phyloP scores from a whole-genome alignment of 2,113 vertebrate species.

The Aegithalos caudatus region DNA sequence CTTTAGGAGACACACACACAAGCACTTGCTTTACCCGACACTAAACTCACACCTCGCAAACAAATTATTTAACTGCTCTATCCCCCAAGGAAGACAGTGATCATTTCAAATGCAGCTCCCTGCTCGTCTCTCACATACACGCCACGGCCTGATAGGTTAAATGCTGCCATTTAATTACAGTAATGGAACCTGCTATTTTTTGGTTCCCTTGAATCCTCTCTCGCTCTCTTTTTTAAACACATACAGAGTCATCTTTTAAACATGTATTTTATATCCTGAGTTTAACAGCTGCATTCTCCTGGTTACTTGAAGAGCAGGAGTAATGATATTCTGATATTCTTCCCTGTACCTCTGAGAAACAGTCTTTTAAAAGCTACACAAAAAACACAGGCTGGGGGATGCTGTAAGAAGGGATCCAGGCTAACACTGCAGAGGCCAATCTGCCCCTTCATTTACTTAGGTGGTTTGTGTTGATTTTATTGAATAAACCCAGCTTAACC shows the following conservation, averaged over 20 bases:
- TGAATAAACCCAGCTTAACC: neutral
- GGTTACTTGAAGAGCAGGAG: constrained; percentile 24
- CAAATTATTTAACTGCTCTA: constrained; percentile 77
- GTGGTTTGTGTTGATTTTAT: neutral
- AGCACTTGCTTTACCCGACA: constrained; percentile 5
- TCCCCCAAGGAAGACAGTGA: constrained; percentile 67
- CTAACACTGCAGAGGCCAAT: neutral
- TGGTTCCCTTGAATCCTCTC: constrained; percentile 72
- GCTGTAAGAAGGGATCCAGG: neutral
- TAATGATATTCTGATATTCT: neutral
- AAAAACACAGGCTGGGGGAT: neutral
- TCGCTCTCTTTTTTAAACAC: constrained; percentile 62
- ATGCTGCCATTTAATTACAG: constrained; percentile 74
- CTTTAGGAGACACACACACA: neutral
- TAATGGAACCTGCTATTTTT: constrained; percentile 77
- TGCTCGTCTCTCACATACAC: constrained; percentile 70
- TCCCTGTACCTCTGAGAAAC: neutral
- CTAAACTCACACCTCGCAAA: constrained; percentile 71
- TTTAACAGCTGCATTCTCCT: constrained; percentile 51
- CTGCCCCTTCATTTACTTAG: constrained; percentile 6
- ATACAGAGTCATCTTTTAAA: constrained; percentile 69
- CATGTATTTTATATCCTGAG: constrained; percentile 56
- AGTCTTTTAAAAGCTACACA: neutral
- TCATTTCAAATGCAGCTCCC: constrained; percentile 71
- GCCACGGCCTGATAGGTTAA: constrained; percentile 73